A percentile compares a stretch with the other conserved stretches of the same genome.
These are phyloP conservation scores for Pseudocheirus occidentalis DNA, from an alignment of 2,797 vertebrate genomes.

Conservation along the genomic window DNA sequence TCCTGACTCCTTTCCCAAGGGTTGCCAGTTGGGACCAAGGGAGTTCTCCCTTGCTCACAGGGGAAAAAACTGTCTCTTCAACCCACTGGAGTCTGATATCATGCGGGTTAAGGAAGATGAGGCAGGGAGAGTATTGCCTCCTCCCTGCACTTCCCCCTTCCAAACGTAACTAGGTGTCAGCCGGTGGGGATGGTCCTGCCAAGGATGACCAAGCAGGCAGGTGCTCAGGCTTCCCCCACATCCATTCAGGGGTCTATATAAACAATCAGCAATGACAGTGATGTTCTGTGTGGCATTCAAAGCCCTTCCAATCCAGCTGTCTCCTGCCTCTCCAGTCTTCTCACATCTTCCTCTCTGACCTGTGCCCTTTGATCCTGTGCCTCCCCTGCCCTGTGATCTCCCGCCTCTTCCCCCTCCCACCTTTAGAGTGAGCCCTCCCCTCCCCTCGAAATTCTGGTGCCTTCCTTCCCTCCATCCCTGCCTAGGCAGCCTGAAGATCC, in stretches of 20 bases:
- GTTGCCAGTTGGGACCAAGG: too few species aligned
- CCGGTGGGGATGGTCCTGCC: too few species aligned
- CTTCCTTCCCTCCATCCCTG: background rate
- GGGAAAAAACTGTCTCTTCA: background rate
- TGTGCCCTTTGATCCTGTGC: background rate
- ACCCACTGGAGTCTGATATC: background rate
- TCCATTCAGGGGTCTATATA: background rate
- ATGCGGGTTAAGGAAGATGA: too few species aligned
- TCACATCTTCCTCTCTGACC: background rate
- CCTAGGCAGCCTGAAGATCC: background rate
- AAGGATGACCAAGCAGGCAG: background rate
- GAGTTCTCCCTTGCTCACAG: background rate
- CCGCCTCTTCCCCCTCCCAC: too few species aligned
- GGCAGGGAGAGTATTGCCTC: too few species aligned
- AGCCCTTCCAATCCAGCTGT: too few species aligned
- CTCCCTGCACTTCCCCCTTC: too few species aligned
- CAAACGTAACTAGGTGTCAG: too few species aligned
- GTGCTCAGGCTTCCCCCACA: background rate
- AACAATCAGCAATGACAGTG: background rate
- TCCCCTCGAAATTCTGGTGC: background rate
- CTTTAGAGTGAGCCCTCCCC: background rate
- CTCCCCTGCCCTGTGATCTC: too few species aligned
- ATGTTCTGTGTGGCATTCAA: background rate
- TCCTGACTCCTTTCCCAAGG: too few species aligned
- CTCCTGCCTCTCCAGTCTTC: background rate